phyloP scores from a whole-genome alignment of 2,888 invertebrate genomes.

The Drosophila koepferae region DNA sequence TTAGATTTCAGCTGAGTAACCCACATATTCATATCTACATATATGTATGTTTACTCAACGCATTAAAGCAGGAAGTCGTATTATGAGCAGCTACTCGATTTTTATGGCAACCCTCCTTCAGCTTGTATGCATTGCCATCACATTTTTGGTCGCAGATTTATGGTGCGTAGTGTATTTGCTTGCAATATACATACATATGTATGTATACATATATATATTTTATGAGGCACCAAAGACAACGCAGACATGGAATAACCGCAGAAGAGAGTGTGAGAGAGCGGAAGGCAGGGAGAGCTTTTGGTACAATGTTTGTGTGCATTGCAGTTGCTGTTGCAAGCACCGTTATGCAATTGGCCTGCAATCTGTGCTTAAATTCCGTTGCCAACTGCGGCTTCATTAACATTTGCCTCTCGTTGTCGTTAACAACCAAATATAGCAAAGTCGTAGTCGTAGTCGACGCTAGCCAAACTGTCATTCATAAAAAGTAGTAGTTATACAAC shows the following conservation, averaged over 20 bases:
- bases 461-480: constrained; percentile 67
- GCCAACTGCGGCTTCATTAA: constrained; percentile 68
- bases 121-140: constrained; percentile 15
- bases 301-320: constrained; percentile 9
- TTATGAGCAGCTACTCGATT: constrained; percentile 1
- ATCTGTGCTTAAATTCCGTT: constrained; percentile 59
- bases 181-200: constrained; percentile 35
- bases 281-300: constrained; percentile 32
- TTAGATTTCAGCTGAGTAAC: not conserved
- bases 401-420: constrained; percentile 71
- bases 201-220: constrained; percentile 25
- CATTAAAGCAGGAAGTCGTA: constrained; percentile 13
- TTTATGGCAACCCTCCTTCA: constrained; percentile 11
- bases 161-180: constrained; percentile 37
- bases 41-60: constrained; percentile 2
- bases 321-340: constrained; percentile 55
- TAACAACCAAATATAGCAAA: constrained; percentile 65
- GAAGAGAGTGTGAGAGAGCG: not conserved
- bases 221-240: constrained; percentile 55
- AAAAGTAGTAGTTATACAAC: constrained; percentile 61
- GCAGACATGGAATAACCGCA: constrained; percentile 16
- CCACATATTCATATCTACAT: not conserved
- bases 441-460: constrained; percentile 38
- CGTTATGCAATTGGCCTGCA: constrained; percentile 77
- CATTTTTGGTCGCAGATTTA: constrained; percentile 46